phyloP scores from a whole-genome alignment of 2,888 invertebrate species.

The Archips xylosteana region DNA sequence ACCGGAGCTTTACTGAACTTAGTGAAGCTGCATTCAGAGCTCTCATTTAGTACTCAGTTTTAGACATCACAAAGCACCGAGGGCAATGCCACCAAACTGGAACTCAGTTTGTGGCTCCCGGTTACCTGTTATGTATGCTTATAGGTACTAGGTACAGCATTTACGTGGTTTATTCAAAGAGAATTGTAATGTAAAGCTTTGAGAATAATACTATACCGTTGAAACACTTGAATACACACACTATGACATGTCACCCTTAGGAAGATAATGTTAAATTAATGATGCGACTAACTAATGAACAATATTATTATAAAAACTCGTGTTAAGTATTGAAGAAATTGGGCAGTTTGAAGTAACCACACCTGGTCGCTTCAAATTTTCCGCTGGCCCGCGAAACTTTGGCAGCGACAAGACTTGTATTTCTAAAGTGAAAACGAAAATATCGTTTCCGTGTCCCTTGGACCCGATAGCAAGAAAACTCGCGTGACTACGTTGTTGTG shows the following conservation, averaged over 20 bases:
- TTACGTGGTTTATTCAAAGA: slow-evolving; percentile 30
- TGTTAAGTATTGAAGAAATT: slow-evolving; percentile 4
- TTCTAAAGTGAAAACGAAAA: slow-evolving; percentile 16
- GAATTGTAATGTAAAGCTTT: slow-evolving; percentile 14
- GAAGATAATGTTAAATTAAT: background rate
- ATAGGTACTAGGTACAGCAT: slow-evolving; percentile 20
- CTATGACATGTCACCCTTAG: background rate
- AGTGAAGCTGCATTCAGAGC: slow-evolving; percentile 30
- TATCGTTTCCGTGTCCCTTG: slow-evolving; percentile 28
- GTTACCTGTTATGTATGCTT: slow-evolving; percentile 42
- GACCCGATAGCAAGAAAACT: slow-evolving; percentile 32
- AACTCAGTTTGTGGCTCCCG: slow-evolving; percentile 33
- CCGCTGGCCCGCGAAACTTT: background rate
- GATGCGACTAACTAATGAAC: background rate
- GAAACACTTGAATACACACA: background rate
- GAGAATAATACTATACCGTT: slow-evolving; percentile 17
- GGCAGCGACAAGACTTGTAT: slow-evolving; percentile 6
- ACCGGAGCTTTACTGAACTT: slow-evolving; percentile 32
- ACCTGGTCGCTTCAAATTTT: slow-evolving; percentile 25
- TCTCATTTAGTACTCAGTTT: slow-evolving; percentile 29
- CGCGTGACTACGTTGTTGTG: slow-evolving; percentile 47
- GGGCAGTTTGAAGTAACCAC: slow-evolving; percentile 13
- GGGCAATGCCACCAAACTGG: slow-evolving; percentile 42
- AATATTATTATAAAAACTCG: slow-evolving; percentile 6
- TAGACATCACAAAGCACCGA: slow-evolving; percentile 39